A percentile compares a stretch with the other conserved stretches of the same genome.
These are phyloP conservation scores for Palythoa heliodiscus DNA, from an alignment of 92 coral and sea anemone genomes.

Conservation along the genomic window DNA sequence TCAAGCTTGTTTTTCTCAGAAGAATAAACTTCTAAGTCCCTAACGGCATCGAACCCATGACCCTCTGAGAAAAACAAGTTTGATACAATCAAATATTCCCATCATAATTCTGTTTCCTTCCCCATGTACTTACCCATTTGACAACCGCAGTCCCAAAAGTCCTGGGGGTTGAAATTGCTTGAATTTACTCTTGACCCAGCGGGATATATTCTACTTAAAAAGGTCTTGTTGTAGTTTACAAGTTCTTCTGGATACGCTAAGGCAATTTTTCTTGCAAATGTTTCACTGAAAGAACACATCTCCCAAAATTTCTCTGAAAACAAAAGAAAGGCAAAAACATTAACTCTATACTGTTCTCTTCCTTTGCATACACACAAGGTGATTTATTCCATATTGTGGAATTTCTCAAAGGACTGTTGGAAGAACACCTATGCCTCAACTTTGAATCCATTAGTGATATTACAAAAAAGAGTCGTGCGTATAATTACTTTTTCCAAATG, in stretches of 20 bases:
- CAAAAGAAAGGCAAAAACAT: neutral
- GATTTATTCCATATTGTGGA: neutral
- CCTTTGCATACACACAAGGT: neutral
- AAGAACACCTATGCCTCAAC: no score
- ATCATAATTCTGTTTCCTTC: no score
- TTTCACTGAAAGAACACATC: conserved; percentile 92
- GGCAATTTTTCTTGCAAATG: conserved; percentile 80
- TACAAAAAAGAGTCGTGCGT: no score
- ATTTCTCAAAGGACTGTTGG: neutral
- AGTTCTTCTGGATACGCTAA: conserved; percentile 86
- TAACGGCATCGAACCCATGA: no score
- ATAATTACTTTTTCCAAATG: no score
- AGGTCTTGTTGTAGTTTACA: conserved; percentile 90
- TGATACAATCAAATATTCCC: no score
- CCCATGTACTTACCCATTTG: conserved; percentile 79
- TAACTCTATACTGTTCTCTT: neutral
- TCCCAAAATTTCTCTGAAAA: conserved; percentile 92
- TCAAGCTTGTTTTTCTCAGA: no score
- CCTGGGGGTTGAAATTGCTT: conserved; percentile 93
- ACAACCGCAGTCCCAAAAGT: conserved; percentile 99
- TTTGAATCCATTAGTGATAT: no score
- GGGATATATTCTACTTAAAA: conserved; percentile 89
- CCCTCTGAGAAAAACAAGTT: no score
- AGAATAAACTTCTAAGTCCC: no score
- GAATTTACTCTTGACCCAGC: conserved; percentile 93